Base-by-base conservation (phyloP, 2,888 invertebrate genomes). In the Norana najaformis region DNA sequence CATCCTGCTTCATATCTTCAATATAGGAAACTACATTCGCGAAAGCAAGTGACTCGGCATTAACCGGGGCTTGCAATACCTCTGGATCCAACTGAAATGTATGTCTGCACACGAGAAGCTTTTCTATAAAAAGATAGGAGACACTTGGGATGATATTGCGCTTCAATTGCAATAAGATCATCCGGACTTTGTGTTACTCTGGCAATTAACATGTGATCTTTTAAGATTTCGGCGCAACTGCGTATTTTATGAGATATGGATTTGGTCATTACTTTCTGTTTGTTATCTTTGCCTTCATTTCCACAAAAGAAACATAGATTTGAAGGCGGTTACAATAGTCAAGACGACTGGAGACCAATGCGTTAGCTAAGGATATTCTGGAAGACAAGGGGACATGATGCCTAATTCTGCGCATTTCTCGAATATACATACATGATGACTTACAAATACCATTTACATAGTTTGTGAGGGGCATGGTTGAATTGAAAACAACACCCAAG, bases 61-160 rank as follows among this genome's bases (percentile, higher is more conserved):
- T 53, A 5, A 53, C 30, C 30, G 23, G 53, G 30, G 53, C 23
- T 30, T 6, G 53, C 23, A 0, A 53, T 30, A 53, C 53, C 30
- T 53, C 53, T 30, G 53, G 23, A 30, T 53, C 53, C 11, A 23
- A 4, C 13, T 53, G 53, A 30, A 30, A 30, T 30, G 30, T 30
- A 30, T 53, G 23, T 53, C 53, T 23, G 16, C 30, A 30, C 53
- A 23, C 30, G 23, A 6, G 23, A 53, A 30, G 53, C 53, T 30
- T 53, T 53, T 3, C 6, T 4, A 30, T 53, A 30, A 4, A 53
- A 30, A 6, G 23, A 23, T 30, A 53, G 53, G 23, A 53, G 53
- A 53, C 90, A 90, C 6, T 1, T 23, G 23, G 82, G 69, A 89
- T 90, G 90, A 37, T 90, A 90, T 38, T 90, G 38, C 2, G 30